phyloP scores from a whole-genome alignment of 2,888 invertebrate genomes.

The Electrophaes corylata region DNA sequence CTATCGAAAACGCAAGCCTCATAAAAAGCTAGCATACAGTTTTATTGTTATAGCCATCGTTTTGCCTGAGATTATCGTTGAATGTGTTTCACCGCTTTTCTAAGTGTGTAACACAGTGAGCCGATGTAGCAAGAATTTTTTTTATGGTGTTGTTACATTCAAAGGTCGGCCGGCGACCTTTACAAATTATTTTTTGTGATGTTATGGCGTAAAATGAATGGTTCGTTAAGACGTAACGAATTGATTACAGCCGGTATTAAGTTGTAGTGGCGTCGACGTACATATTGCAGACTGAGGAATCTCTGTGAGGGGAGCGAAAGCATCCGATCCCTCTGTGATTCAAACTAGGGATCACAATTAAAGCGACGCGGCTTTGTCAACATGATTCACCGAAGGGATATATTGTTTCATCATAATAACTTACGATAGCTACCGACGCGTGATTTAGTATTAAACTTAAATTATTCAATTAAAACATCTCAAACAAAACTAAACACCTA shows the following conservation, averaged over 20 bases:
- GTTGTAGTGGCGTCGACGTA: slow-evolving; percentile 65
- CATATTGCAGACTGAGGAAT: slow-evolving; percentile 61
- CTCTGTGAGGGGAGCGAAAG: slow-evolving; percentile 50
- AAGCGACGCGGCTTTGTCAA: slow-evolving; percentile 66
- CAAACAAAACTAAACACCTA: slow-evolving; percentile 24
- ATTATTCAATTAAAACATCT: not conserved
- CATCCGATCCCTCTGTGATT: slow-evolving; percentile 50
- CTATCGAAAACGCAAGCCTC: slow-evolving; percentile 33
- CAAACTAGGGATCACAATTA: slow-evolving; percentile 66
- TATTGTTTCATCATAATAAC: slow-evolving; percentile 18
- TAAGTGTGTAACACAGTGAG: slow-evolving; percentile 43
- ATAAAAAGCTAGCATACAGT: slow-evolving; percentile 39
- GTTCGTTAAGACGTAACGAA: slow-evolving; percentile 72
- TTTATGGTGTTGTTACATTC: slow-evolving; percentile 47
- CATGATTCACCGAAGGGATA: slow-evolving; percentile 45
- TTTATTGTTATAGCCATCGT: slow-evolving; percentile 37
- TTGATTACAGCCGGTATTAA: slow-evolving; percentile 75
- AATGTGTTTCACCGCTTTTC: slow-evolving; percentile 39
- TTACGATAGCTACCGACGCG: not conserved
- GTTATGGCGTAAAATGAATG: slow-evolving; percentile 67
- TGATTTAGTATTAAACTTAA: not conserved
- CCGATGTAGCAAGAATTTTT: slow-evolving; percentile 33
- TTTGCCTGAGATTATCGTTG: slow-evolving; percentile 34
- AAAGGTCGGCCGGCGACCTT: slow-evolving; percentile 59
- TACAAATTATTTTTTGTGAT: slow-evolving; percentile 66